Conservation (phyloP, 2,113 vertebrate species). For the Microcebus lehilahytsara region DNA sequence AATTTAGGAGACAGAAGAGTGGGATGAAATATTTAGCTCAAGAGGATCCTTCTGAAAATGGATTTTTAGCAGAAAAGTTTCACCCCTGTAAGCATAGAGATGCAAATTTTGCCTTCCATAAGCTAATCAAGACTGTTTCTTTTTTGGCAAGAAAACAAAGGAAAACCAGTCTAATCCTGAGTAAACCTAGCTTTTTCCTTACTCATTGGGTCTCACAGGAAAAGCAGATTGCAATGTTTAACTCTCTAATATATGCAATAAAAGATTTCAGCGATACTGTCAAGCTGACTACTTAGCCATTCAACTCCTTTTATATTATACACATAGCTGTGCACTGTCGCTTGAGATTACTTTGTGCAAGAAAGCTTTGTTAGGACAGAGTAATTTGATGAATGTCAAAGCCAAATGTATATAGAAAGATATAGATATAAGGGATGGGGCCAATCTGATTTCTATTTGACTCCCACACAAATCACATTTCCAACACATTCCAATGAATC, state of each 20-base stretch:
- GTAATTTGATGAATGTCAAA: constrained; percentile 75
- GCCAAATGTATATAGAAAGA: constrained; percentile 58
- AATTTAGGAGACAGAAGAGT: constrained; percentile 69
- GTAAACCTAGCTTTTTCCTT: constrained; percentile 68
- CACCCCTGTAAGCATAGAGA: constrained; percentile 26
- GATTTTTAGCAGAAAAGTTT: constrained; percentile 46
- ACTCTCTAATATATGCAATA: constrained; percentile 75
- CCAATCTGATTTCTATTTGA: constrained; percentile 69
- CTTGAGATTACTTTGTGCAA: constrained; percentile 68
- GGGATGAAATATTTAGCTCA: constrained; percentile 53
- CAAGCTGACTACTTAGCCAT: constrained; percentile 75
- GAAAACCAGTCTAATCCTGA: constrained; percentile 65
- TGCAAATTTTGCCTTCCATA: constrained; percentile 61
- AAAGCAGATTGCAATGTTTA: constrained; percentile 79
- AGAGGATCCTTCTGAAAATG: constrained; percentile 62
- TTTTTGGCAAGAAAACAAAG: constrained; percentile 73
- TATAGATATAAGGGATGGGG: constrained; percentile 57
- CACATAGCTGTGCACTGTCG: constrained; percentile 63
- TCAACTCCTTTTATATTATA: constrained; percentile 72
- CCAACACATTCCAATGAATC: constrained; percentile 54
- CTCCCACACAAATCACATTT: constrained; percentile 57
- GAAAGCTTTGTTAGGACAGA: constrained; percentile 73
- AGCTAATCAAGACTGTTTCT: constrained; percentile 65
- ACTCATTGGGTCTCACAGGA: constrained; percentile 65
- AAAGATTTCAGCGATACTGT: constrained; percentile 75